Evolutionary conservation across 2,797 vertebrate genomes (phyloP), one percentile per base, ranked within the genome.

Genomic region (Apogon hyalosoma): DNA sequence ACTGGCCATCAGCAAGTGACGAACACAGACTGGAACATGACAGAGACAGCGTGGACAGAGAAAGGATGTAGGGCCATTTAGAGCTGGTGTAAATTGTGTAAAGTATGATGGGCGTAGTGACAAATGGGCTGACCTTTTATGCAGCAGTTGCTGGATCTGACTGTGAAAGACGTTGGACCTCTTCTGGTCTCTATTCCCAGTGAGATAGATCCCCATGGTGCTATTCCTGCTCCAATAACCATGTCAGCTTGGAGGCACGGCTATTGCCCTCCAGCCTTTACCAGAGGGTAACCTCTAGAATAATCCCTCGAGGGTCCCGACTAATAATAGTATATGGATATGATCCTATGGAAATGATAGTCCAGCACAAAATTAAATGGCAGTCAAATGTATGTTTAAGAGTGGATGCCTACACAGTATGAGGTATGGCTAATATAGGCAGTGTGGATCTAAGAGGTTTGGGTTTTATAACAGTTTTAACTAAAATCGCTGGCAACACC

Each of bases 201-300:
- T 63, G 36, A 75, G 80, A 90, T 81, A 21, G 88, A 90, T 93
- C 89, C 88, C 89, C 13, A 75, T 5, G 75, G 87, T 81, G 77
- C 84, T 63, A 78, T 88, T 64, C 70, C 85, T 41, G 72, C 74
- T 82, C 71, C 82, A 87, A 87, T 89, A 87, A 86, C 87, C 85
- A 83, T 87, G 87, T 92, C 87, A 87, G 48, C 80, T 80, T 47
- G 47, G 74, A 88, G 88, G 79, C 83, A 86, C 53, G 67, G 73
- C 88, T 61, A 82, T 92, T 92, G 88, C 87, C 86, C 87, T 88
- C 82, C 68, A 79, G 89, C 90, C 84, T 82, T 69, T 86, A 85
- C 77, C 90, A 90, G 85, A 73, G 66, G 50, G 66, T 85, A 82
- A 88, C 87, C 90, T 87, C 78, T 57, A 52, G 77, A 88, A 73